Percentiles rank a stretch among this genome's conserved stretches.
phyloP scores from a whole-genome alignment of 2,888 invertebrate genomes.

The Aricia artaxerxes region DNA sequence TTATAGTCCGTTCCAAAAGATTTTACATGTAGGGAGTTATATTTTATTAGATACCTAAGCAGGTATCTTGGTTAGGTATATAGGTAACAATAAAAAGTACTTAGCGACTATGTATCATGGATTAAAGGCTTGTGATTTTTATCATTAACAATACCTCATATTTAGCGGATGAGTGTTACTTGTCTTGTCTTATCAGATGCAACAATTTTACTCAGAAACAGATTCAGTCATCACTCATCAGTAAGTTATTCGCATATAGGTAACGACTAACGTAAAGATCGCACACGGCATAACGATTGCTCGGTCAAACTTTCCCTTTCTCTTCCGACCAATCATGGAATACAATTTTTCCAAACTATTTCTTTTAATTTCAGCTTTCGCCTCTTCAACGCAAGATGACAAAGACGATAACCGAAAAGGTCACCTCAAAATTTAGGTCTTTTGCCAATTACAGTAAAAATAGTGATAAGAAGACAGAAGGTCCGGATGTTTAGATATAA shows the following conservation, averaged over 20 bases:
- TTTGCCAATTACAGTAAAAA: conserved; percentile 7
- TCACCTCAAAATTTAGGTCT: not conserved
- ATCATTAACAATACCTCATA: not conserved
- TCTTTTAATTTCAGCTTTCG: not conserved
- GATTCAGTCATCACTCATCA: no score
- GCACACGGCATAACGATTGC: no score
- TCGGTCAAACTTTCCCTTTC: not conserved
- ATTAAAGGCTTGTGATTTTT: not conserved
- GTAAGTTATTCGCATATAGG: no score
- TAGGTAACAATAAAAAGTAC: not conserved
- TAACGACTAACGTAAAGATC: no score
- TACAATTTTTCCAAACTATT: not conserved
- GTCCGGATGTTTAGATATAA: not conserved
- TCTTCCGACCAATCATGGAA: not conserved
- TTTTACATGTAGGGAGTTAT: not conserved
- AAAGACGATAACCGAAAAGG: not conserved
- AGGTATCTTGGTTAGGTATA: not conserved
- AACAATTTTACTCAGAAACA: not conserved
- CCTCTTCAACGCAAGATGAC: conserved; percentile 10
- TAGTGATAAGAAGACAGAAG: not conserved
- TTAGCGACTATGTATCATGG: conserved; percentile 1
- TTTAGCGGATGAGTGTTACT: not conserved
- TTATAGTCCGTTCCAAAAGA: no score
- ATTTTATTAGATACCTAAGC: not conserved
- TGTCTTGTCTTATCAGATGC: not conserved